Evolutionary conservation across 1,140 invertebrate species (phyloP).

Genomic region (Caenorhabditis elegans): WBcel235 BX284606.5:13091501-13092000

Average conservation of each 20-base stretch:
- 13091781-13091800: background rate
- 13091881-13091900: background rate
- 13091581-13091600: background rate
- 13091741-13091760: background rate
- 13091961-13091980: slow-evolving; percentile 39
- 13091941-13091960: slow-evolving; percentile 26
- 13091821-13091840: background rate
- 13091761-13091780: background rate
- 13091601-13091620: slow-evolving; percentile 15
- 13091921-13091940: slow-evolving; percentile 26
- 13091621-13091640: background rate
- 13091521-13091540: background rate
- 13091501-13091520: background rate
- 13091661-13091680: slow-evolving; percentile 20
- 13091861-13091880: background rate
- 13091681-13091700: slow-evolving; percentile 16
- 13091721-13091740: slow-evolving; percentile 33
- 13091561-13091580: too few species aligned
- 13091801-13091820: background rate
- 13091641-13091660: background rate
- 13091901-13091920: background rate
- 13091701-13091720: background rate
- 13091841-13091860: background rate
- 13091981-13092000: slow-evolving; percentile 38
- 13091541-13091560: background rate